phyloP scores from a whole-genome alignment of 2,797 vertebrate species.

The Lepilemur ruficaudatus region DNA sequence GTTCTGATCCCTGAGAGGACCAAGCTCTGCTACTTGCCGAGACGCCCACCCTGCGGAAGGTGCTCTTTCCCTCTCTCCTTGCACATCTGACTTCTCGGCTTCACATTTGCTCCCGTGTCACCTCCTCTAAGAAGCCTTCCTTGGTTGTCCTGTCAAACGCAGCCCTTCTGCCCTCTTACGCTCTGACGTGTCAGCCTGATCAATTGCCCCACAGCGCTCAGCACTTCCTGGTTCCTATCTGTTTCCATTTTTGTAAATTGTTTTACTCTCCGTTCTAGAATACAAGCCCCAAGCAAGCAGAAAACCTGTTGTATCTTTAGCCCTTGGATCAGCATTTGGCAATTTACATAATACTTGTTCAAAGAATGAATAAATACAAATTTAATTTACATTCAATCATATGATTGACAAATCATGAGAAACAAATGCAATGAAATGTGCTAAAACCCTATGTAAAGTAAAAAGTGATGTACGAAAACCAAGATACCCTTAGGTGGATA shows the following conservation, averaged over 20 bases:
- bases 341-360: not conserved
- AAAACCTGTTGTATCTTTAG: not conserved
- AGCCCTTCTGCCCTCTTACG: not conserved
- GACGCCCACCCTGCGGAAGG: fast-evolving
- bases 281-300: not conserved
- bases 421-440: not conserved
- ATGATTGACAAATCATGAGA: not conserved
- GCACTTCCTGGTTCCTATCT: not conserved
- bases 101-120: not conserved
- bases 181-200: not conserved
- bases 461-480: not conserved
- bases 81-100: not conserved
- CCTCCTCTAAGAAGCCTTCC: not conserved
- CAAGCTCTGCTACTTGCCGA: not conserved
- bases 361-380: not conserved
- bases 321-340: not conserved
- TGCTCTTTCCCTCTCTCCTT: not conserved
- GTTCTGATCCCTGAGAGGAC: not conserved
- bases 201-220: not conserved
- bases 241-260: not conserved
- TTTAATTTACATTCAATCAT: not conserved
- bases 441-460: not conserved
- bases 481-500: not conserved
- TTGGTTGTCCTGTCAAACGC: not conserved
- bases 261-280: not conserved